Evolutionary conservation across 2,888 invertebrate genomes (phyloP), one percentile per base, ranked within the genome.

Genomic region (Neoascia interrupta): DNA sequence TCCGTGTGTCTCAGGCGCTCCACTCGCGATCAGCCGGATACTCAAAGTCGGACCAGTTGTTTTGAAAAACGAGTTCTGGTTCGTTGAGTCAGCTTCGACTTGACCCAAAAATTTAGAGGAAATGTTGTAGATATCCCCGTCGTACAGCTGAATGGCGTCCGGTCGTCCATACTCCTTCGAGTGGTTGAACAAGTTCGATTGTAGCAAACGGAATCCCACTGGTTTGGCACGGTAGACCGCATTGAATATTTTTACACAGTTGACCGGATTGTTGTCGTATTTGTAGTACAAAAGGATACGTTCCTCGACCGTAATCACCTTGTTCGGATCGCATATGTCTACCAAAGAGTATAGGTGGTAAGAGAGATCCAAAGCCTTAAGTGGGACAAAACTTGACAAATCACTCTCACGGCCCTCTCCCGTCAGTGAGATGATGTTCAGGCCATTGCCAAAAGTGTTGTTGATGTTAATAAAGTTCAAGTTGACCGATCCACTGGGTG

Each of bases 191-290:
- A 97, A 88, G 89, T 97, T 97, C 81, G 96, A 95, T 84, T 98
- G 97, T 18, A 98, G 89, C 43, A 98, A 90, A 73, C 98, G 91
- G 84, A 98, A 95, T 5, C 97, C 97, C 84, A 98, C 92, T 10
- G 94, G 95, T 85, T 97, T 97, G 0, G 95, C 93, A 76, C 94
- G 92, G 85, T 93, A 95, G 72, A 93, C 93, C 75, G 97, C 95
- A 63, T 94, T 94, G 86, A 99, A 97, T 82, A 98, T 97, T 89
- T 99, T 99, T 0, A 99, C 96, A 86, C 99, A 99, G 86, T 98
- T 99, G 0, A 98, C 96, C 0, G 98, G 96, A 87, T 94, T 93
- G 83, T 97, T 97, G 85, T 97, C 97, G 85, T 99, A 99, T 87
- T 98, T 99, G 89, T 97, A 98, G 87, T 98, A 99, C 15, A 99